Evolutionary conservation across 2,888 invertebrate genomes (phyloP).

Genomic region (Cataglyphis altisquamis): DNA sequence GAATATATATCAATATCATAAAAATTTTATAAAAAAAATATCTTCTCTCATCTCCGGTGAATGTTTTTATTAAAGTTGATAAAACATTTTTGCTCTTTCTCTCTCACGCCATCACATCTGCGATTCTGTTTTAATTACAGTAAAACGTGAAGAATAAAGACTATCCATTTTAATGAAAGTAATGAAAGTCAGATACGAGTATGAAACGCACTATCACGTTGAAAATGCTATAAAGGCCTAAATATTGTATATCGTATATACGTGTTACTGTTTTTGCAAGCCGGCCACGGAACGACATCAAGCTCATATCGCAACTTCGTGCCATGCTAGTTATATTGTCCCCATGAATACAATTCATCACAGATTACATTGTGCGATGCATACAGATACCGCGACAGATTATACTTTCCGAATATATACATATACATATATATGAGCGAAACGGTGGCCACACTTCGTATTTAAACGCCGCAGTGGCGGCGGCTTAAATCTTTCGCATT

Average conservation of each 20-base stretch:
- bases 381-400: constrained; percentile 18
- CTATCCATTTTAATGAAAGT: constrained; percentile 23
- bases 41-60: neutral
- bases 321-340: constrained; percentile 41
- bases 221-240: constrained; percentile 35
- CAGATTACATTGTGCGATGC: constrained; percentile 49
- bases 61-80: neutral
- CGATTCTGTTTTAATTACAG: constrained; percentile 42
- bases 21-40: neutral
- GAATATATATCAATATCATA: neutral
- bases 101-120: neutral
- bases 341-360: constrained; percentile 52
- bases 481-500: constrained; percentile 42
- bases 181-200: constrained; percentile 30
- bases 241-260: constrained; percentile 21
- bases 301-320: constrained; percentile 39
- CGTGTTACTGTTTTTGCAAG: constrained; percentile 36
- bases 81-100: neutral
- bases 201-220: neutral
- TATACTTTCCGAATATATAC: constrained; percentile 14
- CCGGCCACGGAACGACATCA: constrained; percentile 27
- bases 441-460: neutral
- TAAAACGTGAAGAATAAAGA: constrained; percentile 36
- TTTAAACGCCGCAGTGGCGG: neutral
- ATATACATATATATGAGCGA: neutral